Evolutionary conservation across 1,140 invertebrate genomes (phyloP).

Genomic region (Heterodera schachtii): DNA sequence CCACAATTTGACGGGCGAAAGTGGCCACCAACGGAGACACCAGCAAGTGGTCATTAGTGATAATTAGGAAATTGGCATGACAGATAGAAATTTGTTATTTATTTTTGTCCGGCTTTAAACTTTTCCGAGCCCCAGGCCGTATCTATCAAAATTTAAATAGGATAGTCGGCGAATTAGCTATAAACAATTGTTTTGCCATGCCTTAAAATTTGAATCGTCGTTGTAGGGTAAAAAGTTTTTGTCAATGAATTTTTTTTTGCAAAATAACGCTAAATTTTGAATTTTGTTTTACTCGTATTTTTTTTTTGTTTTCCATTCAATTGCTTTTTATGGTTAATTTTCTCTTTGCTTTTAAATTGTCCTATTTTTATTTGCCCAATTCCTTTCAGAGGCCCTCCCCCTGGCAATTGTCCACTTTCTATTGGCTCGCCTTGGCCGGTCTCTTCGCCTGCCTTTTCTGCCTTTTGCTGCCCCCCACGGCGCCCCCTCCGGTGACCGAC

Average conservation of each 20-base stretch:
- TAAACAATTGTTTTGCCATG: no score
- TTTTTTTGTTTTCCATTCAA: constrained; percentile 21
- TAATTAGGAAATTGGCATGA: not conserved
- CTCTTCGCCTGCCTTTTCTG: constrained; percentile 13
- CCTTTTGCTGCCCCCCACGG: constrained; percentile 1
- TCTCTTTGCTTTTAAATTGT: not conserved
- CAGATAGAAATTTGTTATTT: no score
- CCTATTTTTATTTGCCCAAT: not conserved
- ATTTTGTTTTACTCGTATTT: not conserved
- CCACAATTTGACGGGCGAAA: not conserved
- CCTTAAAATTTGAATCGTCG: no score
- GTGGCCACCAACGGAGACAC: not conserved
- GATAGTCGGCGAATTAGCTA: no score
- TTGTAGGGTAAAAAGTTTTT: no score
- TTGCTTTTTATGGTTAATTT: no score
- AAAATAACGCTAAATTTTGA: no score
- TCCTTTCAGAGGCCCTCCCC: not conserved
- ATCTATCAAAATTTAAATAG: no score
- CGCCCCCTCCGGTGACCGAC: not conserved
- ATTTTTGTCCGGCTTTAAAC: no score
- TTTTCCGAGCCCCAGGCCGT: no score
- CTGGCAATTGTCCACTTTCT: constrained; percentile 1
- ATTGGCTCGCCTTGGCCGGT: constrained; percentile 12
- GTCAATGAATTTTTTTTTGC: no score
- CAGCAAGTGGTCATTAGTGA: no score